Percentiles rank a stretch among this genome's conserved stretches.
These are phyloP conservation scores for Dichetophora obliterata DNA, from an alignment of 2,888 invertebrate genomes.

Conservation along the genomic window DNA sequence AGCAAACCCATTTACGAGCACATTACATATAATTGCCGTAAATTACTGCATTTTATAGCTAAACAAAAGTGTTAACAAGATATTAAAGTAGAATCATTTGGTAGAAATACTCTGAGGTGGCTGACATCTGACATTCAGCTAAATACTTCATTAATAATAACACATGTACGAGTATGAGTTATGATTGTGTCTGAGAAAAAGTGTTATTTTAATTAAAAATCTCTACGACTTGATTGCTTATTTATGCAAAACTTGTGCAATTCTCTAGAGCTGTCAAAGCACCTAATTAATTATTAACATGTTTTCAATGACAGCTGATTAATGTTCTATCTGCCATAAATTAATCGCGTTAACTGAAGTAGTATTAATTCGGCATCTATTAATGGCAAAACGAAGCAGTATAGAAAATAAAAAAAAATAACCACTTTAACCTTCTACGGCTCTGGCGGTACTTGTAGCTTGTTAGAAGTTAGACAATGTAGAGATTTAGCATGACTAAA, in stretches of 20 bases:
- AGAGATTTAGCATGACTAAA: no score
- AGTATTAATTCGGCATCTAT: neutral
- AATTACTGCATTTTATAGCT: neutral
- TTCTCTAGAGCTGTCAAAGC: neutral
- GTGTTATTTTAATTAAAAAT: constrained; percentile 21
- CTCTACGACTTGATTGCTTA: neutral
- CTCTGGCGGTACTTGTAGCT: no score
- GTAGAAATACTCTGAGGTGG: neutral
- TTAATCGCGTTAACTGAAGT: neutral
- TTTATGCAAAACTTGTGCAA: constrained; percentile 1
- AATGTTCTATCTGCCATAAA: constrained; percentile 9
- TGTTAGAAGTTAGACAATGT: no score
- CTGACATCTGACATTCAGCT: constrained; percentile 21
- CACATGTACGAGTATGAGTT: neutral
- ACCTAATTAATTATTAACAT: constrained; percentile 29
- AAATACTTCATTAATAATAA: neutral
- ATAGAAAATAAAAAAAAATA: no score
- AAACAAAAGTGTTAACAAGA: neutral
- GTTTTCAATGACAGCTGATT: constrained; percentile 31
- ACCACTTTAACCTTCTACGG: no score
- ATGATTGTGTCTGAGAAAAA: constrained; percentile 8
- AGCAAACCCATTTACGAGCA: neutral
- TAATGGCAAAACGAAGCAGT: no score
- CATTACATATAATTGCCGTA: constrained; percentile 6
- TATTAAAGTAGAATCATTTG: neutral